A percentile compares a stretch with the other conserved stretches of the same genome.
These are phyloP conservation scores for Nannoperca australis DNA, from an alignment of 2,797 vertebrate genomes.

Conservation along the genomic window DNA sequence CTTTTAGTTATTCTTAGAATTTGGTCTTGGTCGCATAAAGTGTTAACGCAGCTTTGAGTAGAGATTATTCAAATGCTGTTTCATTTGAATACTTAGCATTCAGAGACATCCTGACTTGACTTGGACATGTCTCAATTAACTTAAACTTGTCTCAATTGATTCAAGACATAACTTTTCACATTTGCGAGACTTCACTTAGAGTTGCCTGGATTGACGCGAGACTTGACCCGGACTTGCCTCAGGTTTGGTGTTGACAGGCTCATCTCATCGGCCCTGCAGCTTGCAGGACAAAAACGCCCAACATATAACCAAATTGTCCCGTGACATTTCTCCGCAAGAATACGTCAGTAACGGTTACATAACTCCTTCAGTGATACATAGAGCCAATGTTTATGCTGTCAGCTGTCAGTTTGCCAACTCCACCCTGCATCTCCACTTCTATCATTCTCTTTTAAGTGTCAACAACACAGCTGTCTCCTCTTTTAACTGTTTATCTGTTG, in stretches of 20 bases:
- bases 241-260: not conserved
- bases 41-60: too few relatives aligned
- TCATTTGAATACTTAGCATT: too few relatives aligned
- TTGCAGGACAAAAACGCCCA: not conserved
- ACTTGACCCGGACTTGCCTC: not conserved
- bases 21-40: too few relatives aligned
- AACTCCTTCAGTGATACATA: conserved; percentile 40
- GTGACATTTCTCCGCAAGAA: conserved; percentile 16
- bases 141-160: not conserved
- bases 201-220: not conserved
- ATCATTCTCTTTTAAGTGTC: conserved; percentile 57
- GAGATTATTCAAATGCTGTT: too few relatives aligned
- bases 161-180: not conserved
- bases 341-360: conserved; percentile 28
- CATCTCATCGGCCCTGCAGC: not conserved
- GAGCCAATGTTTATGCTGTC: conserved; percentile 50
- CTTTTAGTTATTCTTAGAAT: too few relatives aligned
- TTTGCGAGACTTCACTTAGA: not conserved
- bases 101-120: not conserved
- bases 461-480: conserved; percentile 49
- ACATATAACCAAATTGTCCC: conserved; percentile 10
- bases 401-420: conserved; percentile 59
- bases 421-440: conserved; percentile 48
- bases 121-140: not conserved
- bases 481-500: conserved; percentile 68